Conservation (phyloP, 1,140 invertebrate species). For the Drosophila takahashii region DNA sequence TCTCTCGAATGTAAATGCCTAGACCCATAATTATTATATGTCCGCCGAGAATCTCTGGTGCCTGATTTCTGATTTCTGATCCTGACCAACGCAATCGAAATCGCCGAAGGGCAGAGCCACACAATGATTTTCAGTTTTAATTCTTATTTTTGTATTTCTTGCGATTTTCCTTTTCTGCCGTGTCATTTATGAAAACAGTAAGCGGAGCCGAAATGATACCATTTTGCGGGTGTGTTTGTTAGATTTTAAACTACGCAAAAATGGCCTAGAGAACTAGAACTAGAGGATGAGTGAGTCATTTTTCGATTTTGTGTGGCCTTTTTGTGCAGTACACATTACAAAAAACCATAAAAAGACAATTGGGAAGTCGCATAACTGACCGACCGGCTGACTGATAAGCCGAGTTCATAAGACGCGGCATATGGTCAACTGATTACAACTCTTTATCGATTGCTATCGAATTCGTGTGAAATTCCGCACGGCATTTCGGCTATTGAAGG, state of each 20-base stretch:
- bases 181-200: conserved; percentile 32
- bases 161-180: conserved; percentile 11
- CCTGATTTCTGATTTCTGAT: conserved; percentile 8
- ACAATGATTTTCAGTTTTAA: conserved; percentile 9
- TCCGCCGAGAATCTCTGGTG: background rate
- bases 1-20: background rate
- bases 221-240: conserved; percentile 1
- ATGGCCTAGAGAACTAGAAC: no score
- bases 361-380: conserved; percentile 25
- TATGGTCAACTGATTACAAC: conserved; percentile 25
- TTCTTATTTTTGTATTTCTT: conserved; percentile 10
- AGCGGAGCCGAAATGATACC: conserved; percentile 23
- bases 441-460: conserved; percentile 4
- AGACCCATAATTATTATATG: conserved; percentile 6
- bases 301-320: background rate
- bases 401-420: conserved; percentile 20
- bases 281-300: conserved; percentile 11
- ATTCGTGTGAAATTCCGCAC: background rate
- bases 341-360: conserved; percentile 5
- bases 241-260: conserved; percentile 10
- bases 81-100: conserved; percentile 57
- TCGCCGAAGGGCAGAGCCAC: conserved; percentile 32
- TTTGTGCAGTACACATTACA: background rate
- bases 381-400: conserved; percentile 17
- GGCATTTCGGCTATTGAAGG: background rate